Evolutionary conservation across 1,140 invertebrate species (phyloP).

Genomic region (Bombus haemorrhoidalis): DNA sequence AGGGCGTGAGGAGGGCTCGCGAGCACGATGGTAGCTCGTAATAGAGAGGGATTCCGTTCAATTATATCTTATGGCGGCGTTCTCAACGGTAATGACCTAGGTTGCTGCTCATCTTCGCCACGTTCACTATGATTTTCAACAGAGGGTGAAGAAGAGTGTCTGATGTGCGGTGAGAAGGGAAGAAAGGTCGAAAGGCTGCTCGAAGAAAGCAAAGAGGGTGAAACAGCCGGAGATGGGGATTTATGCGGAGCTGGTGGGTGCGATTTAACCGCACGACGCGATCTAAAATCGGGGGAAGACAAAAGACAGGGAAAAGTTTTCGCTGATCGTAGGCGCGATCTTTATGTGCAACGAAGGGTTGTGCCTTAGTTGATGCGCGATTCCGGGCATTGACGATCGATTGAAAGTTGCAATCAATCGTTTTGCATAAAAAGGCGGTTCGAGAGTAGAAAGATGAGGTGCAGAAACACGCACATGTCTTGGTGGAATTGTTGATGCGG

Average conservation of each 20-base stretch:
- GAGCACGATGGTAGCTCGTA: slow-evolving; percentile 67
- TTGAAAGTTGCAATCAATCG: slow-evolving; percentile 34
- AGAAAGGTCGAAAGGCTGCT: slow-evolving; percentile 14
- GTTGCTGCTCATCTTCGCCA: slow-evolving; percentile 35
- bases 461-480: background rate
- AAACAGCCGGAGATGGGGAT: slow-evolving; percentile 23
- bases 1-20: slow-evolving; percentile 27
- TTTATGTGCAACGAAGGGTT: background rate
- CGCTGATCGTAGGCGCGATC: background rate
- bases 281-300: slow-evolving; percentile 26
- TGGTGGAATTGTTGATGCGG: background rate
- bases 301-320: slow-evolving; percentile 10
- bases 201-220: slow-evolving; percentile 20
- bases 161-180: slow-evolving; percentile 22
- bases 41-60: slow-evolving; percentile 76
- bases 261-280: slow-evolving; percentile 35
- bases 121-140: slow-evolving; percentile 51
- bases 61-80: slow-evolving; percentile 73
- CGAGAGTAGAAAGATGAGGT: background rate
- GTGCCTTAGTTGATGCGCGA: background rate
- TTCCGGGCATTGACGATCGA: background rate
- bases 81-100: slow-evolving; percentile 61
- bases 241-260: slow-evolving; percentile 22
- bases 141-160: background rate
- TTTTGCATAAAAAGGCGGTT: background rate